A percentile compares a stretch with the other conserved stretches of the same genome.
phyloP scores from a whole-genome alignment of 1,140 invertebrate genomes.

The Gonatopus flavifemur region DNA sequence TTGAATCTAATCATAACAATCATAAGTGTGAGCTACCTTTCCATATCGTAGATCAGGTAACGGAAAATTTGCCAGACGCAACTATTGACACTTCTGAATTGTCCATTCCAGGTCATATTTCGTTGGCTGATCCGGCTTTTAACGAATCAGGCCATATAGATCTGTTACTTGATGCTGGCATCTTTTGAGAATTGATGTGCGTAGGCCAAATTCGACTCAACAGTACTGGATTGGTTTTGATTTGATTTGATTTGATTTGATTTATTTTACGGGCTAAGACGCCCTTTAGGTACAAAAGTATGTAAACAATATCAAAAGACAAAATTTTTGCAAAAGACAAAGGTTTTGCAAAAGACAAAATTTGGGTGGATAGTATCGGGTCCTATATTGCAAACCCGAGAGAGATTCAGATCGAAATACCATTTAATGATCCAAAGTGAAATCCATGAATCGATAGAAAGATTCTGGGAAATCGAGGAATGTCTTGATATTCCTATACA shows the following conservation, averaged over 20 bases:
- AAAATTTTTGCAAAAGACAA: too few species aligned
- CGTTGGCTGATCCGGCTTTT: conserved; percentile 33
- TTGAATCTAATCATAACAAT: conserved; percentile 14
- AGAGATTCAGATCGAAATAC: neutral
- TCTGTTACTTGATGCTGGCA: too few species aligned
- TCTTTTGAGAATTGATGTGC: conserved; percentile 25
- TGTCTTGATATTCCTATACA: neutral
- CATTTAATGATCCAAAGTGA: neutral
- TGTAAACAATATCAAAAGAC: too few species aligned
- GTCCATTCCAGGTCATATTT: conserved; percentile 10
- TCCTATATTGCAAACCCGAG: neutral
- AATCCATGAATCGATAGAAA: neutral
- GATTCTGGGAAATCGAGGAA: conserved; percentile 36
- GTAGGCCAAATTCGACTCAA: conserved; percentile 27
- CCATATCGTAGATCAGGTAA: too few species aligned
- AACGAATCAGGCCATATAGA: conserved; percentile 19
- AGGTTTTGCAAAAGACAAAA: conserved; percentile 35
- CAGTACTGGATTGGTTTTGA: too few species aligned
- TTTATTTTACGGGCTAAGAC: too few species aligned
- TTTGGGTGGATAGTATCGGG: conserved; percentile 34
- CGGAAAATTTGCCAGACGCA: conserved; percentile 13
- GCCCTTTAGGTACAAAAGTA: too few species aligned
- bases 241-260: too few species aligned
- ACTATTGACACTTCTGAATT: conserved; percentile 2
- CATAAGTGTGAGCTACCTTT: conserved; percentile 7